Evolutionary conservation across 2,797 vertebrate species (phyloP).

Genomic region (Aphelocoma californica): DNA sequence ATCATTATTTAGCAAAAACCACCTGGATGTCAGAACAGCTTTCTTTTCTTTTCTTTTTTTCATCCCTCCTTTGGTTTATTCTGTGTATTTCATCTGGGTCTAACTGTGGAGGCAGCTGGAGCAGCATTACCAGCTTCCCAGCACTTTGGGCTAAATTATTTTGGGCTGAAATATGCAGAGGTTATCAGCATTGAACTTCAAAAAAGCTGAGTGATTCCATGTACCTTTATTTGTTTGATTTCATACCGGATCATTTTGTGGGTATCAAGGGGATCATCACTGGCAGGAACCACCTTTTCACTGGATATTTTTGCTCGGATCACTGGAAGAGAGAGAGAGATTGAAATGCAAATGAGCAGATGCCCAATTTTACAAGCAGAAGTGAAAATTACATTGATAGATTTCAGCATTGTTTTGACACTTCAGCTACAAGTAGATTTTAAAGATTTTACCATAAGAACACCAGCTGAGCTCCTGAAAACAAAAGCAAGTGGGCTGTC

Average conservation of each 20-base stretch:
- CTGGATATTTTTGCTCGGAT: conserved; percentile 88
- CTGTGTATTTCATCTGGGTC: background rate
- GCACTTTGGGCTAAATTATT: background rate
- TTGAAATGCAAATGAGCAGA: background rate
- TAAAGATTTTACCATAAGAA: background rate
- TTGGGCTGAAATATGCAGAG: background rate
- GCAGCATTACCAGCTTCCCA: background rate
- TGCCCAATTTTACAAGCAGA: background rate
- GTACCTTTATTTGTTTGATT: conserved; percentile 97
- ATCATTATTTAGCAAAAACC: background rate
- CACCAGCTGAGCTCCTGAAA: background rate
- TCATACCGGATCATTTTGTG: conserved; percentile 92
- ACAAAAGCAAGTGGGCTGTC: background rate
- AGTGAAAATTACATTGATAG: background rate
- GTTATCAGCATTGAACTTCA: conserved; percentile 17
- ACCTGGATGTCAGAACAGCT: background rate
- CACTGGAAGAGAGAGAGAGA: conserved; percentile 75
- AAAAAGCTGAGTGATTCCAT: conserved; percentile 53
- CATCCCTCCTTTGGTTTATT: background rate
- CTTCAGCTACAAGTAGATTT: background rate
- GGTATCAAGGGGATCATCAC: conserved; percentile 80
- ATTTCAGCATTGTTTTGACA: background rate
- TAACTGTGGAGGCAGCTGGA: background rate
- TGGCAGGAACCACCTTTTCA: conserved; percentile 88
- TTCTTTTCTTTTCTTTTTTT: no score